Conservation (phyloP, 2,797 vertebrate species). For the Spinus pinus region DNA sequence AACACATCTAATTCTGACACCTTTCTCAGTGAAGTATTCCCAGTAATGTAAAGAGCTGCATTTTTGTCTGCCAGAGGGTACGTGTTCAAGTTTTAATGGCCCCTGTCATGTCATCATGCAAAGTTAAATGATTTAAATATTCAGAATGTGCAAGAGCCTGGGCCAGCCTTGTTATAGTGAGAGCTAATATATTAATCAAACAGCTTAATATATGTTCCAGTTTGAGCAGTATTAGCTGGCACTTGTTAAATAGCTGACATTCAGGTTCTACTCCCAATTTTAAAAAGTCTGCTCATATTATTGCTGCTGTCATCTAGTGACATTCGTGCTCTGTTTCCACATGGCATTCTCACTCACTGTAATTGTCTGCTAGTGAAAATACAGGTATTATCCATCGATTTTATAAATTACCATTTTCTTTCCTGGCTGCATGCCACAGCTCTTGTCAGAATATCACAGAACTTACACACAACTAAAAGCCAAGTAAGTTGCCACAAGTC, state of each 20-base stretch:
- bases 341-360: slow-evolving; percentile 1
- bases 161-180: slow-evolving; percentile 15
- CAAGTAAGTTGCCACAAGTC: not conserved
- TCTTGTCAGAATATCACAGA: not conserved
- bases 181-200: slow-evolving; percentile 52
- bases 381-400: slow-evolving; percentile 12
- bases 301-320: not conserved
- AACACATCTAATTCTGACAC: not conserved
- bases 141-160: not conserved
- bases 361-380: slow-evolving; percentile 44
- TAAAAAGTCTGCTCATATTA: not conserved
- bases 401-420: slow-evolving; percentile 32
- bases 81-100: not conserved
- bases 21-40: not conserved
- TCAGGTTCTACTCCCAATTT: slow-evolving; percentile 27
- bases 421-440: not conserved
- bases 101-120: slow-evolving; percentile 28
- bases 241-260: slow-evolving; percentile 25
- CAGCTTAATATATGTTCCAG: slow-evolving; percentile 22
- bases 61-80: slow-evolving; percentile 6
- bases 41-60: not conserved
- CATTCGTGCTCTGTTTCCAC: not conserved
- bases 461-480: not conserved
- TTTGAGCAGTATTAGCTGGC: slow-evolving; percentile 9
- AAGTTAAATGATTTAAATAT: slow-evolving; percentile 48